Evolutionary conservation across 2,888 invertebrate genomes (phyloP).

Genomic region (Chymomyza procnemis): DNA sequence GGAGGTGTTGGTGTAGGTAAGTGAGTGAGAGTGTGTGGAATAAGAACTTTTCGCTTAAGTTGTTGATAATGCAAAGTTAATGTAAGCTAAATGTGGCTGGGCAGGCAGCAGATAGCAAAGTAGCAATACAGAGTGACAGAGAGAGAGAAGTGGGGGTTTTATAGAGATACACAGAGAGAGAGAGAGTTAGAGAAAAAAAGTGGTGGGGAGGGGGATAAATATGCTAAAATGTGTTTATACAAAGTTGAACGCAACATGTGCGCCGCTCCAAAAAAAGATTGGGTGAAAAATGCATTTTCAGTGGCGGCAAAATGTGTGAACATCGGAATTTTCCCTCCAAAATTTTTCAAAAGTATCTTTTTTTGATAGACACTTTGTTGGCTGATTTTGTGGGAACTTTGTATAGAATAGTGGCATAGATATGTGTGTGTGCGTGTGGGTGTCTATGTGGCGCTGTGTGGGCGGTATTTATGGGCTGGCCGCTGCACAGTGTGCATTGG

Average conservation of each 20-base stretch:
- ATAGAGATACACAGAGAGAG: constrained; percentile 3
- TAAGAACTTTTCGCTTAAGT: background rate
- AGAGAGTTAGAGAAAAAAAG: background rate
- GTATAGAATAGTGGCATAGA: constrained; percentile 1
- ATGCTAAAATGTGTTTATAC: background rate
- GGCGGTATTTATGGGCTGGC: constrained; percentile 20
- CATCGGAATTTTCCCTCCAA: constrained; percentile 1
- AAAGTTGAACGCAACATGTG: background rate
- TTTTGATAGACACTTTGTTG: background rate
- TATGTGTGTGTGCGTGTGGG: background rate
- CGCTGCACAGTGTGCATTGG: constrained; percentile 38
- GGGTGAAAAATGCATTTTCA: constrained; percentile 36
- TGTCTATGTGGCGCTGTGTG: constrained; percentile 15
- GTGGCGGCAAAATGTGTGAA: constrained; percentile 22
- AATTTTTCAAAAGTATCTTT: background rate
- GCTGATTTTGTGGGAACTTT: constrained; percentile 3
- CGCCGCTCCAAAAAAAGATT: constrained; percentile 16
- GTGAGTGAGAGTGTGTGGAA: too few relatives aligned
- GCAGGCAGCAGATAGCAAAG: constrained; percentile 1
- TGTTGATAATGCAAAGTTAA: constrained; percentile 27
- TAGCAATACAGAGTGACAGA: constrained; percentile 3
- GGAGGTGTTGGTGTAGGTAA: background rate
- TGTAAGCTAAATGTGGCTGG: constrained; percentile 1
- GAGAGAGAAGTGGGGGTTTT: background rate
- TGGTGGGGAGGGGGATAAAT: background rate